These are phyloP conservation scores for Capromys pilorides DNA, from an alignment of 2,797 vertebrate genomes.

Conservation along the genomic window DNA sequence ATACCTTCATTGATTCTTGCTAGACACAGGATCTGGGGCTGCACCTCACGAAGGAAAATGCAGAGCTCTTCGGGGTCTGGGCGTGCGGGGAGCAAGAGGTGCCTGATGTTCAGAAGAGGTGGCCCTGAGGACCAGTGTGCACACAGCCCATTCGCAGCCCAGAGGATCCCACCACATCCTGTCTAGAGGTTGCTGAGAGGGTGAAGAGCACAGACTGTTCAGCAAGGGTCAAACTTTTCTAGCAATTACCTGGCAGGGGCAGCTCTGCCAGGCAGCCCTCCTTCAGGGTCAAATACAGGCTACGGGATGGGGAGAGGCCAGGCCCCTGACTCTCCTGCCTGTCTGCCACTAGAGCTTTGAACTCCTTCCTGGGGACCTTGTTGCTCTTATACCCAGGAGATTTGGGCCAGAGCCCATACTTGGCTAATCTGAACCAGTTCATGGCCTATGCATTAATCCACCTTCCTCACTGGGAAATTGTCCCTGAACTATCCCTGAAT, in stretches of 20 bases:
- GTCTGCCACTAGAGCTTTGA: background rate
- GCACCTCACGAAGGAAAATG: background rate
- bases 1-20: too few relatives aligned
- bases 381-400: background rate
- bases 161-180: too few relatives aligned
- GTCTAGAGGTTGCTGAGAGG: background rate
- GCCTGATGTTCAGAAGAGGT: background rate
- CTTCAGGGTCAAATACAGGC: background rate
- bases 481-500: too few relatives aligned
- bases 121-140: too few relatives aligned
- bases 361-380: background rate
- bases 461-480: too few relatives aligned
- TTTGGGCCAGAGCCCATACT: too few relatives aligned
- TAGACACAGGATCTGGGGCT: background rate
- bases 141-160: background rate
- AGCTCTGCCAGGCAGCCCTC: background rate
- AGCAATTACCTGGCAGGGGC: background rate
- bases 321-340: background rate
- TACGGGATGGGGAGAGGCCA: background rate
- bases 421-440: background rate
- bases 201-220: background rate
- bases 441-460: too few relatives aligned
- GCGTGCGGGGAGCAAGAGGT: too few relatives aligned
- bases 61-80: background rate
- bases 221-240: background rate